Evolutionary conservation across 1,140 invertebrate species (phyloP), one percentile per base, ranked within the genome.

Genomic region (Caligus rogercresseyi): DNA sequence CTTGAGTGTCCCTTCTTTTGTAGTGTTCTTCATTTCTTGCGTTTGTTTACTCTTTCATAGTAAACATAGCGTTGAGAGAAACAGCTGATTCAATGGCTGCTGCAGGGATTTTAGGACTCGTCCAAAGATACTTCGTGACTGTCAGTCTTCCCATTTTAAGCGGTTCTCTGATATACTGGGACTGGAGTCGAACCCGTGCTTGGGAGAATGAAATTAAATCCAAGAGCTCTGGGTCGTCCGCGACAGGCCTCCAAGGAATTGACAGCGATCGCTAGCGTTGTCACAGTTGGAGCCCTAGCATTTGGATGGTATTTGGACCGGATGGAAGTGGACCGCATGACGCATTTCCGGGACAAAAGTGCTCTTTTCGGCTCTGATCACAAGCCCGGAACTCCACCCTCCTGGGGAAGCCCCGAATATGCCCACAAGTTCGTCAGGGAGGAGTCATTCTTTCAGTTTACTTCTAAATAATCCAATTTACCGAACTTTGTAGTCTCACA

Each of bases 281-380:
- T 43, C 31, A 11, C 31, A n/a, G 31, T 43, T 43, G 31, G 7
- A 11, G 31, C n/a, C 7, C 7, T 7, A 7, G 31, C 31, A 11
- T 11, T n/a, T 66, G 85, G 85, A 0, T 73, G 73, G 64, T 81
- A 71, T 65, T 64, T 87, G 18, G 83, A 87, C 69, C 70, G 72
- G 2, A 73, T 78, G 64, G 84, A 87, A 74, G 80, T 80, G 11
- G 71, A 80, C 43, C 78, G 83, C 51, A 80, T 86, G 78, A 78
- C 77, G 0, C 71, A 71, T 25, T 88, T 82, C 70, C 77, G 85
- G 64, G 86, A 88, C 69, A 87, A 84, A 71, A 85, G 83, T 69
- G 78, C 78, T 21, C 71, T 88, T 3, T 89, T 81, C 72, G 84
- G 83, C 15, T 76, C 80, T 63, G 72, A 71, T 54, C 72, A 80